Percentiles rank a stretch among this genome's conserved stretches.
Conservation (phyloP, 2,797 vertebrate species). For the Rhynchotus rufescens region DNA sequence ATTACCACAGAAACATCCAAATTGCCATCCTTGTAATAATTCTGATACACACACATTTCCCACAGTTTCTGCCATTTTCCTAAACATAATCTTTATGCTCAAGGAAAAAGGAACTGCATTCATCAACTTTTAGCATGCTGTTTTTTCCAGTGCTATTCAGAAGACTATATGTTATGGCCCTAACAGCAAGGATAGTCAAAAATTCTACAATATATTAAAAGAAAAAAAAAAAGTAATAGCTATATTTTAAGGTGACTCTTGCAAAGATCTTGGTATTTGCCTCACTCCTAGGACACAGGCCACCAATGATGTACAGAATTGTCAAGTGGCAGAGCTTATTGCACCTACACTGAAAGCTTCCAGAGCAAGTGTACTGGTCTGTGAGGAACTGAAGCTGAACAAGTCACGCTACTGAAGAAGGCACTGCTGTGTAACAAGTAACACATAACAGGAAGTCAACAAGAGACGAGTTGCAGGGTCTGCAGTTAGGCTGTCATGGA, state of each 20-base stretch:
- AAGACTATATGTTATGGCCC: background rate
- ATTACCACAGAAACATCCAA: background rate
- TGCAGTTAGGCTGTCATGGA: background rate
- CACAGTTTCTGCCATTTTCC: background rate
- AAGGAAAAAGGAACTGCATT: background rate
- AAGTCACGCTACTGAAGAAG: background rate
- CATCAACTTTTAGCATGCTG: background rate
- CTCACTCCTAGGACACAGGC: background rate
- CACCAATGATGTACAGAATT: background rate
- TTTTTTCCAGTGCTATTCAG: background rate
- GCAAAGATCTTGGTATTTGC: background rate
- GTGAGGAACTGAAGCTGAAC: background rate
- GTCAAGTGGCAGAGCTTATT: background rate
- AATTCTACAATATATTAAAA: background rate
- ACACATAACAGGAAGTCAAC: background rate
- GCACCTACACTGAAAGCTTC: background rate
- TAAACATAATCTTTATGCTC: background rate
- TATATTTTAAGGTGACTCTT: background rate
- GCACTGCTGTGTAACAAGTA: fast-evolving
- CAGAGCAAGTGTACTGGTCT: background rate
- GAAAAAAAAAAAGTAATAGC: background rate
- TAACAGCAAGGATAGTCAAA: background rate
- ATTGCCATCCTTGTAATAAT: background rate
- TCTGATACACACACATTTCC: background rate
- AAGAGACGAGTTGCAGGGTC: fast-evolving